Percentiles rank a stretch among this genome's conserved stretches.
Conservation (phyloP, 1,140 invertebrate species). For the Drosophila lini region DNA sequence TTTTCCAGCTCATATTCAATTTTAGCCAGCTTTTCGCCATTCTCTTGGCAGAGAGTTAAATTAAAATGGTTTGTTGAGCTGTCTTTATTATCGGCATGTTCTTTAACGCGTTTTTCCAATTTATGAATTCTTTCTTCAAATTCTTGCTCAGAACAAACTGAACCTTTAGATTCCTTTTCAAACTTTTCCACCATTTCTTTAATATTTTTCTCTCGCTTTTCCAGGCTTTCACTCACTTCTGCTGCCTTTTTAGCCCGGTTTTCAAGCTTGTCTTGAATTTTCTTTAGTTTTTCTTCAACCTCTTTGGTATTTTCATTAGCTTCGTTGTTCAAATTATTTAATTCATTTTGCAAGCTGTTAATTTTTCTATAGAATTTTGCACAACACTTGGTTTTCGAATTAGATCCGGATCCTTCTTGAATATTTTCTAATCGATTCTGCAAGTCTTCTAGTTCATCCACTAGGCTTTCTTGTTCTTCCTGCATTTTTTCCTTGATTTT, state of each 20-base stretch:
- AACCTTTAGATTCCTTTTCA: not conserved
- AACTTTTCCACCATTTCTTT: not conserved
- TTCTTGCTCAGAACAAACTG: not conserved
- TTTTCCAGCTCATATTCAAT: not conserved
- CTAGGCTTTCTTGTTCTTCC: conserved; percentile 1
- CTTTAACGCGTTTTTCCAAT: not conserved
- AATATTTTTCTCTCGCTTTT: not conserved
- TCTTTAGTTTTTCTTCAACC: conserved; percentile 7
- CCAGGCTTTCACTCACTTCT: not conserved
- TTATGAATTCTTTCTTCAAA: not conserved
- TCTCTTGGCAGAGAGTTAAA: not conserved
- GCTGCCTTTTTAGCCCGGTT: not conserved
- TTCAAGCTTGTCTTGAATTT: not conserved
- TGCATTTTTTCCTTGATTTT: not conserved
- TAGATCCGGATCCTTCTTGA: not conserved
- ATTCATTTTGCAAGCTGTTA: conserved; percentile 1
- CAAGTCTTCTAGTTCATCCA: conserved; percentile 7
- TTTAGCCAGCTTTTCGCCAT: not conserved
- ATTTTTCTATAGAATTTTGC: not conserved
- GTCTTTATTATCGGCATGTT: too few relatives aligned
- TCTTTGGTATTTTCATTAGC: not conserved
- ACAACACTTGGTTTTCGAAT: conserved; percentile 12
- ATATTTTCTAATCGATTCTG: conserved; percentile 5
- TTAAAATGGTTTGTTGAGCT: not conserved
- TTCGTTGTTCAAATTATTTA: not conserved